Evolutionary conservation across 2,797 vertebrate genomes (phyloP), one percentile per base, ranked within the genome.

Genomic region (Nothura maculosa): DNA sequence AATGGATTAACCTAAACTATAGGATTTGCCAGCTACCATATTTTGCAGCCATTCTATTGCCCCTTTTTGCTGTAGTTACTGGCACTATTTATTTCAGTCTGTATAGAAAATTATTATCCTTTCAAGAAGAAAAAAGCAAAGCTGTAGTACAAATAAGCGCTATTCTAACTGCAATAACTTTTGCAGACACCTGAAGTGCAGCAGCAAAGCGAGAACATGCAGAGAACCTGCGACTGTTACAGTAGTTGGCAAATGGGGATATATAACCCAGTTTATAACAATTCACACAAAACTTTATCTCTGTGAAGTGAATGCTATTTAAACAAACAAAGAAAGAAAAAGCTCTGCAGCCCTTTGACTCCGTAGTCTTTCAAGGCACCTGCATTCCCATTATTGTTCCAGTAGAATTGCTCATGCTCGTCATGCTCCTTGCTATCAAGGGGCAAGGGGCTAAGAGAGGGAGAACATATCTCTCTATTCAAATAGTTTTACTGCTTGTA

Each of bases 111-210:
- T 79, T 58, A 48, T 6, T 22, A 20, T 3, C 7, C 69, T 38
- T 70, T 3, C 5, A 28, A 55, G 63, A 91, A 28, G 28, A 52
- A 55, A 55, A 87, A 87, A 5, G 30, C 43, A 83, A 24, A 62
- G 63, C 50, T 55, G 32, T 78, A 87, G 38, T 52, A 93, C 43
- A 84, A 79, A 63, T 32, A 27, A 91, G 55, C 17, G 34, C 70
- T 69, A 79, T 34, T 85, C 45, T 58, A 91, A 72, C 82, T n/a
- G 32, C 81, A 95, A 86, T 86, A 94, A 81, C 76, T 92, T 92
- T 19, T 57, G 48, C 69, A 92, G 73, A 77, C 30, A 93, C 64
- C 54, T 66, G 20, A 88, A 94, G 86, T 52, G 89, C 92, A 60
- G 85, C 82, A 58, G 63, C 28, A 19, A 90, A 92, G 34, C 36